phyloP scores from a whole-genome alignment of 2,113 vertebrate species.

The Neodontobutis hainanensis region DNA sequence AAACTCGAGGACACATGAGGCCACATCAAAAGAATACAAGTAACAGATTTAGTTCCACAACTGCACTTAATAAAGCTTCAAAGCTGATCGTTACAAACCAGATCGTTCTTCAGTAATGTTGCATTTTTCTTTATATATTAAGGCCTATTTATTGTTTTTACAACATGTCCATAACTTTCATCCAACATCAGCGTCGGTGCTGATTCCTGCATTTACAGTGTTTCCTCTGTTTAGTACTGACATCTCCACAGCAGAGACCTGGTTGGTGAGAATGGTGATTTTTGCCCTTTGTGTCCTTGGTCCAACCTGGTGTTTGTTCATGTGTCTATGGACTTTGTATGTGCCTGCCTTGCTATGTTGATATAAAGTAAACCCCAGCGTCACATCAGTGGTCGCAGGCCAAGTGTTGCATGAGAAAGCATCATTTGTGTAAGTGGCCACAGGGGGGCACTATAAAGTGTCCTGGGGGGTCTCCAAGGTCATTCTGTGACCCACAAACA shows the following conservation, averaged over 20 bases:
- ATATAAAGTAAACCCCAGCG: constrained; percentile 18
- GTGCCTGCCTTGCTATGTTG: constrained; percentile 19
- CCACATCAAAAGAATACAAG: too few relatives aligned
- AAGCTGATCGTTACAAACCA: not conserved
- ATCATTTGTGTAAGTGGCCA: constrained; percentile 60
- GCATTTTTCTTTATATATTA: too few relatives aligned
- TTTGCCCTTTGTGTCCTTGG: too few relatives aligned
- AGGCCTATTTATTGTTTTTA: too few relatives aligned
- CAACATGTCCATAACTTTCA: too few relatives aligned
- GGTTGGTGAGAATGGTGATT: too few relatives aligned
- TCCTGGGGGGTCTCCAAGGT: constrained; percentile 63
- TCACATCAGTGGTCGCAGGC: constrained; percentile 37
- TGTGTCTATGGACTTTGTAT: constrained; percentile 9
- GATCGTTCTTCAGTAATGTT: too few relatives aligned
- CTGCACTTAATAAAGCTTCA: not conserved
- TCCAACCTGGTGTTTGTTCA: not conserved
- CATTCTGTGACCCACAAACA: constrained; percentile 11
- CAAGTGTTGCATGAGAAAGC: constrained; percentile 56
- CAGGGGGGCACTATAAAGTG: constrained; percentile 61
- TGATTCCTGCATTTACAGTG: too few relatives aligned
- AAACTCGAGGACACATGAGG: too few relatives aligned
- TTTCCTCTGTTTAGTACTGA: too few relatives aligned
- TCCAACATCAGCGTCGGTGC: too few relatives aligned
- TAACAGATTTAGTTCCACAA: not conserved
- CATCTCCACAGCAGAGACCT: too few relatives aligned